These are phyloP conservation scores for Basileuterus tristriatus DNA, from an alignment of 2,797 vertebrate genomes.

Conservation along the genomic window DNA sequence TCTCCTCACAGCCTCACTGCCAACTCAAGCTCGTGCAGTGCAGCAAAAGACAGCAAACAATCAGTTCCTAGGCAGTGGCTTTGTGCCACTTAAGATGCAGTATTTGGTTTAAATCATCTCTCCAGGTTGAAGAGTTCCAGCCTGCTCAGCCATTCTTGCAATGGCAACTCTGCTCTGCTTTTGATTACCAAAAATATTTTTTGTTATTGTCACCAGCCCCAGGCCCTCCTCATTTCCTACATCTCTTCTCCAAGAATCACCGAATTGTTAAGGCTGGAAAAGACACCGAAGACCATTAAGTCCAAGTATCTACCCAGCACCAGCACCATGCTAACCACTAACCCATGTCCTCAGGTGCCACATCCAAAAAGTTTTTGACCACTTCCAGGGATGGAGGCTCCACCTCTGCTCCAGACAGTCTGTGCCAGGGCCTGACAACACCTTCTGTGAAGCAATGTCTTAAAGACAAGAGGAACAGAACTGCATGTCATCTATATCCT, in stretches of 20 bases:
- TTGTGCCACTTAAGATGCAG: neutral
- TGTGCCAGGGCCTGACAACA: neutral
- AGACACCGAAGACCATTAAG: neutral
- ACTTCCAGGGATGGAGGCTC: neutral
- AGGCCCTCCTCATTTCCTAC: neutral
- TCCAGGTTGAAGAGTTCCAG: neutral
- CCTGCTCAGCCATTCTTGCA: neutral
- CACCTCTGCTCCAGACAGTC: neutral
- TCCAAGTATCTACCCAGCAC: neutral
- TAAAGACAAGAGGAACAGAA: neutral
- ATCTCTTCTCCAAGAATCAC: neutral
- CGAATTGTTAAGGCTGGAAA: neutral
- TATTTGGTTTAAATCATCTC: neutral
- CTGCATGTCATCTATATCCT: neutral
- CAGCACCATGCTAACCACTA: neutral
- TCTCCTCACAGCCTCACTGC: neutral
- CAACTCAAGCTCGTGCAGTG: neutral
- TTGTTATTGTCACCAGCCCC: neutral
- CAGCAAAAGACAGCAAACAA: neutral
- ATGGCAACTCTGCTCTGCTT: neutral
- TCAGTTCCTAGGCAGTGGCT: neutral
- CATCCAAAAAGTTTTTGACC: neutral
- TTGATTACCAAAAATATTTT: neutral
- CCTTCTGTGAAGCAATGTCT: neutral
- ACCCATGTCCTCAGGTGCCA: neutral